These are phyloP conservation scores for Periophthalmodon schlosseri DNA, from an alignment of 2,113 vertebrate species.

Conservation along the genomic window DNA sequence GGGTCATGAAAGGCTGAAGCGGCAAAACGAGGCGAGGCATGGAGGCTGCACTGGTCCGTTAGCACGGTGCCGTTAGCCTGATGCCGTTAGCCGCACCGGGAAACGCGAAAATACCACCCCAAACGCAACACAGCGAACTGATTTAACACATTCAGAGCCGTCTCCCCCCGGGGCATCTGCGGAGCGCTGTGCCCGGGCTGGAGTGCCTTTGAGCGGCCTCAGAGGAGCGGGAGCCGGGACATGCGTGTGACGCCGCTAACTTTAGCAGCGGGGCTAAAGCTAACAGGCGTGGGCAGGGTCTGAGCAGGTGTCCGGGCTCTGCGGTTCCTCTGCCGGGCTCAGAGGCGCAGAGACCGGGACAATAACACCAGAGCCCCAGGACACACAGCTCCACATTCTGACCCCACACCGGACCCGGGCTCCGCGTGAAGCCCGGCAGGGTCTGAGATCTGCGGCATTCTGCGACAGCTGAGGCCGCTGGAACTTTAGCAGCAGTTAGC, in stretches of 20 bases:
- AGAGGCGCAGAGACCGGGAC: not conserved
- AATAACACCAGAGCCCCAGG: not conserved
- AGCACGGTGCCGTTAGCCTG: constrained; percentile 22
- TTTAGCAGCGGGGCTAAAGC: constrained; percentile 30
- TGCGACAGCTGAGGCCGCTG: constrained; percentile 34
- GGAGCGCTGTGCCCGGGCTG: not conserved
- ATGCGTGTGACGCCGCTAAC: constrained; percentile 25
- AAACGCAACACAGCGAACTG: not conserved
- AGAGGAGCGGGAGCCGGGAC: not conserved
- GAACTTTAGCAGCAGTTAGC: constrained; percentile 25
- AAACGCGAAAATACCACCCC: constrained; percentile 8
- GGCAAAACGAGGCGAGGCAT: not conserved
- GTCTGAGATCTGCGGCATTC: constrained; percentile 3
- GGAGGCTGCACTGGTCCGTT: constrained; percentile 27
- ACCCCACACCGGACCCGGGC: not conserved
- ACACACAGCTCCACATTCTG: not conserved
- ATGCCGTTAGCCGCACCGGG: constrained; percentile 37
- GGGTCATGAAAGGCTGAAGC: not conserved
- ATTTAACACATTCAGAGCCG: not conserved
- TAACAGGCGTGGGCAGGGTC: constrained; percentile 64
- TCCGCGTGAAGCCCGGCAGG: not conserved
- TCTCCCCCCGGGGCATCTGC: not conserved
- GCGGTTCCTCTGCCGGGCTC: not conserved
- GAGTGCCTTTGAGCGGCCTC: not conserved
- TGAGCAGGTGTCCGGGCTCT: not conserved